phyloP scores from a whole-genome alignment of 2,113 vertebrate species.

The Eleginops maclovinus region DNA sequence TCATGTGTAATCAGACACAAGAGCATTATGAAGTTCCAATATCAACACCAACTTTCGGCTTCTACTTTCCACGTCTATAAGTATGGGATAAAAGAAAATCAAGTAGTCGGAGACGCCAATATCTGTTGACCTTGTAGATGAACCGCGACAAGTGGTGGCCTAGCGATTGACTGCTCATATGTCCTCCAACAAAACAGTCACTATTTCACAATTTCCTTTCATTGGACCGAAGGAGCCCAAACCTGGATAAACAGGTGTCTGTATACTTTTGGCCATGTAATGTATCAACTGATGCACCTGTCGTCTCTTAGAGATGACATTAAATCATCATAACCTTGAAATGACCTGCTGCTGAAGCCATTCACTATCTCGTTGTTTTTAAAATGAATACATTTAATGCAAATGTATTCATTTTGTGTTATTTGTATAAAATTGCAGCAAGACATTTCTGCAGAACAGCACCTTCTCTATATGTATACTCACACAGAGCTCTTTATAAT shows the following conservation, averaged over 20 bases:
- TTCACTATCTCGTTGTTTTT: background rate
- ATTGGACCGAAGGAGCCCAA: background rate
- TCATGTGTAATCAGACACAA: background rate
- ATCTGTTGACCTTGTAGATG: no score
- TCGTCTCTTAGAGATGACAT: background rate
- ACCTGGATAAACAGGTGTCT: background rate
- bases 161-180: no score
- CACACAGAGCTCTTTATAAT: slow-evolving; percentile 24
- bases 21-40: background rate
- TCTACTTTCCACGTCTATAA: no score
- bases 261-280: background rate
- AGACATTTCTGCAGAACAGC: slow-evolving; percentile 12
- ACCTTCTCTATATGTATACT: slow-evolving; percentile 27
- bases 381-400: slow-evolving; percentile 16
- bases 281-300: background rate
- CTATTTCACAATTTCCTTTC: background rate
- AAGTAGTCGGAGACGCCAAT: no score
- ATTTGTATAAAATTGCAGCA: slow-evolving; percentile 34
- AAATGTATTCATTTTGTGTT: slow-evolving; percentile 16
- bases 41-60: no score
- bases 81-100: no score
- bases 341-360: background rate
- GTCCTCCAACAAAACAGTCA: no score
- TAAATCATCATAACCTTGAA: background rate
- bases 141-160: no score